phyloP scores from a whole-genome alignment of 2,888 invertebrate species.

The Nemotelus pantherinus region DNA sequence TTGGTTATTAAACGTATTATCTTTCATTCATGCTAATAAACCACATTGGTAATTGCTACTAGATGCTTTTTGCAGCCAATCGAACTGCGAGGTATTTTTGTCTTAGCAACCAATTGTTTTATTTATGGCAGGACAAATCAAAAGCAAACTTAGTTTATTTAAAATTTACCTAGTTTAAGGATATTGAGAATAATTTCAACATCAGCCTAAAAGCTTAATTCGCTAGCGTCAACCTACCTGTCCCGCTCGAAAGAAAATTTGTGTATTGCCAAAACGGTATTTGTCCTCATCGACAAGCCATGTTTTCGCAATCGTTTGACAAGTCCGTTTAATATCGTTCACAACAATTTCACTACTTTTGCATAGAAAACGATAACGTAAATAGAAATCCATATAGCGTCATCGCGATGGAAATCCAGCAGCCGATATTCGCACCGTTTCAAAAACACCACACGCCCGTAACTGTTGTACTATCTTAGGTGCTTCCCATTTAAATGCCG shows the following conservation, averaged over 20 bases:
- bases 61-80: no score
- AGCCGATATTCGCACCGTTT: constrained; percentile 96
- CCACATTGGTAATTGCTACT: no score
- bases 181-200: neutral
- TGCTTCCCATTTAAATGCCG: constrained; percentile 87
- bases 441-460: constrained; percentile 96
- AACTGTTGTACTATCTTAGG: constrained; percentile 89
- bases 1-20: neutral
- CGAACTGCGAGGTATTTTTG: no score
- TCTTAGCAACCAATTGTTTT: no score
- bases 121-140: no score
- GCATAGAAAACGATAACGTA: constrained; percentile 85
- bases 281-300: constrained; percentile 88
- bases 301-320: constrained; percentile 79
- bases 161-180: no score
- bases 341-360: constrained; percentile 80
- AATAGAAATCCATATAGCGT: constrained; percentile 79
- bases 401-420: constrained; percentile 94
- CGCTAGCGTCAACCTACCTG: constrained; percentile 68
- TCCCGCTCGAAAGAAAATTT: constrained; percentile 98
- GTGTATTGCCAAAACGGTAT: constrained; percentile 96
- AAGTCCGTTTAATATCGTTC: constrained; percentile 79
- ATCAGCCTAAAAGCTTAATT: neutral
- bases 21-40: no score
- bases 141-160: no score